Conservation (phyloP, 2,888 invertebrate genomes). For the Chirona hameri region DNA sequence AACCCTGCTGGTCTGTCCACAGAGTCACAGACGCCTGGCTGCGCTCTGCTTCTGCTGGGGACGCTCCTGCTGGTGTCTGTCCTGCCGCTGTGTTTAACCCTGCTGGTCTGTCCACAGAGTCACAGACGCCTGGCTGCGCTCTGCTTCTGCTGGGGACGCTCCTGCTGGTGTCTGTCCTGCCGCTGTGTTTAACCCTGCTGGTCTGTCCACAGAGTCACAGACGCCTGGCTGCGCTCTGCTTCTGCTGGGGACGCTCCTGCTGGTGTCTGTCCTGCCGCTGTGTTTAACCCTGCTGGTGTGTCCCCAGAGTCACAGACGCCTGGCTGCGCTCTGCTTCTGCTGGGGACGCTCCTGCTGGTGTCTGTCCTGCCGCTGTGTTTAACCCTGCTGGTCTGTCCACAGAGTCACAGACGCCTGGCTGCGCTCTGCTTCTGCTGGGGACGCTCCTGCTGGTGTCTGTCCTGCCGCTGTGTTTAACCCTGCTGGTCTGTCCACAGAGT, state of each 20-base stretch:
- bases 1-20: too few species aligned
- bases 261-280: constrained; percentile 52
- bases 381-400: too few species aligned
- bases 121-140: constrained; percentile 59
- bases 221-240: constrained; percentile 67
- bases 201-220: not conserved
- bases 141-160: constrained; percentile 69
- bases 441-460: constrained; percentile 66
- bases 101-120: too few species aligned
- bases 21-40: constrained; percentile 60
- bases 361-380: too few species aligned
- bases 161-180: constrained; percentile 59
- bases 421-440: constrained; percentile 65
- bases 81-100: too few species aligned
- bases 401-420: constrained; percentile 60
- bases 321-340: constrained; percentile 65
- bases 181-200: too few species aligned
- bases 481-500: too few species aligned
- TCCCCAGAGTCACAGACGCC: constrained; percentile 53
- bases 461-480: too few species aligned
- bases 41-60: constrained; percentile 65
- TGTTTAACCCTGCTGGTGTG: too few species aligned
- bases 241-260: constrained; percentile 65
- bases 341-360: constrained; percentile 67
- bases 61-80: constrained; percentile 66